Evolutionary conservation across 2,888 invertebrate species (phyloP), one percentile per base, ranked within the genome.

Genomic region (Cistogaster globosa): DNA sequence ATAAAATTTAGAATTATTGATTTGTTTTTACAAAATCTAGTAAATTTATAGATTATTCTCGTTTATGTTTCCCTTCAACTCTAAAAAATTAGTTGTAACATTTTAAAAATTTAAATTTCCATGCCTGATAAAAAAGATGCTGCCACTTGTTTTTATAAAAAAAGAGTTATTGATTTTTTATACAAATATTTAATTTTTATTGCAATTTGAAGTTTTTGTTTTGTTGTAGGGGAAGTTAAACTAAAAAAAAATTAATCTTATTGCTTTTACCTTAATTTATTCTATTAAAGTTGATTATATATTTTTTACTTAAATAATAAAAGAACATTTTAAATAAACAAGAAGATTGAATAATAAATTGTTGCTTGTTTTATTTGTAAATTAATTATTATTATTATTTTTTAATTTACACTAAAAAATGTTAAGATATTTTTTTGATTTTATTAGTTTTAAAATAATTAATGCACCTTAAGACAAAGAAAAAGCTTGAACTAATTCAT

Each of bases 381-480:
- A 74, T 84, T 84, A 4, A 32, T 32, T 32, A 5, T 32, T 32
- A 32, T 81, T 69, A 77, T 72, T 32, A 62, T 36, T 84, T 77
- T 45, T 55, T 12, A 77, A 84, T 84, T 84, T 84, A 81, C 81
- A 81, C 77, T 84, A 84, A 77, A 76, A 72, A 68, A 65, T 77
- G 63, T 81, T n/a, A 58, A 67, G 42, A 55, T 81, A 62, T 16
- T 83, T 68, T 62, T 58, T 38, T 45, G 48, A 16, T 58, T 22
- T 53, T 45, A 26, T 42, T 57, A 55, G 20, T 20, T 78, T 77
- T 77, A 60, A 57, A 57, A 76, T 84, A 71, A 72, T 81, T 84
- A 81, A 81, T 85, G 81, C 84, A 85, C 84, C 84, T 85, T 82
- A 85, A 85, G 84, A 82, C 38, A 77, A 81, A 81, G 45, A 63